Percentiles rank a stretch among this genome's conserved stretches.
Conservation (phyloP, 2,113 vertebrate genomes). For the Sebastes fasciatus region DNA sequence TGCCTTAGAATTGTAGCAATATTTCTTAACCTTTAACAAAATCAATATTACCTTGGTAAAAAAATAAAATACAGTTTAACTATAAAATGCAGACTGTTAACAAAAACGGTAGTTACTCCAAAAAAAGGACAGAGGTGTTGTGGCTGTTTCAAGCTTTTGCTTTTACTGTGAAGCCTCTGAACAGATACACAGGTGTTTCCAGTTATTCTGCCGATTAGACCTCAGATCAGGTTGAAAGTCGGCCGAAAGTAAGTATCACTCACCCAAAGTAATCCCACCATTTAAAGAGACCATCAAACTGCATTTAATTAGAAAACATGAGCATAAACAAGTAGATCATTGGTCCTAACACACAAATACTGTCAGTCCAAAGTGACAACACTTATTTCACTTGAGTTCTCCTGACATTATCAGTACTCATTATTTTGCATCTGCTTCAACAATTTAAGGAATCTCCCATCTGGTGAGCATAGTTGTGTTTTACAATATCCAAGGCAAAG, state of each 20-base stretch:
- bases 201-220: not conserved
- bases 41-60: not conserved
- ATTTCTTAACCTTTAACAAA: not conserved
- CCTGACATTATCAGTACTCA: not conserved
- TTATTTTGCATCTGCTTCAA: slow-evolving; percentile 31
- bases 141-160: too few species aligned
- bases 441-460: slow-evolving; percentile 1
- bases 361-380: slow-evolving; percentile 41
- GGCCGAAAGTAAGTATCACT: not conserved
- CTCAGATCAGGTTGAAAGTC: not conserved
- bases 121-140: not conserved
- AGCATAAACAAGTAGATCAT: slow-evolving; percentile 51
- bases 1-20: not conserved
- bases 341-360: slow-evolving; percentile 54
- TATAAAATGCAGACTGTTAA: not conserved
- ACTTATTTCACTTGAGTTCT: slow-evolving; percentile 1
- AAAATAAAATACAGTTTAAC: not conserved
- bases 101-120: not conserved
- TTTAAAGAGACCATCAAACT: slow-evolving; percentile 51
- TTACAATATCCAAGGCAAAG: slow-evolving; percentile 45
- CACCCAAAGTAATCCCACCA: not conserved
- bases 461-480: slow-evolving; percentile 12
- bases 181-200: not conserved
- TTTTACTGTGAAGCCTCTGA: not conserved
- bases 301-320: slow-evolving; percentile 74